Base-by-base conservation (phyloP, 2,113 vertebrate species). In the Pseudorhombus dupliciocellatus region DNA sequence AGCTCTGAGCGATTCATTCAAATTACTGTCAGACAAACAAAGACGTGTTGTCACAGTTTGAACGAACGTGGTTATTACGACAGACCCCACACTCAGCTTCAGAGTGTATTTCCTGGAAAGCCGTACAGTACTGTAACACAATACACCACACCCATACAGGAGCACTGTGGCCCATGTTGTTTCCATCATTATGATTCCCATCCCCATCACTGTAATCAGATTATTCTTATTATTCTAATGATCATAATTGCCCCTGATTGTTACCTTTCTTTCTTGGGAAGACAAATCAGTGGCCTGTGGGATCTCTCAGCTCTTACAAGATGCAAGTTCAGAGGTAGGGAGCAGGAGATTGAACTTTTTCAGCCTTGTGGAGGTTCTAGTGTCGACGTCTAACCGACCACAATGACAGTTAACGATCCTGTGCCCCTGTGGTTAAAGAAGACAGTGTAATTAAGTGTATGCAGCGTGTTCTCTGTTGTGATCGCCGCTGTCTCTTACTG, bases 221-320 rank as follows among this genome's bases (percentile, higher is more conserved):
- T 90, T 85, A 82, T 77, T 73, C 21, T 81, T 53, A 87, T 90
- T 85, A 79, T 77, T 73, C 21, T 79, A 84, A 88, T 86, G 44
- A 81, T 81, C 75, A 66, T 84, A 87, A 87, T 80, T 86, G 81
- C 75, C 59, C 28, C 66, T 73, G 70, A 73, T 84, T 85, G 77
- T 89, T 84, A 83, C 84, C 81, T 74, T 30, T 53, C 53, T 80
- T 46, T 16, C 42, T 46, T 5, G 42, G 66, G 84, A 82, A 85
- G 81, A 66, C 65, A 26, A 28, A 79, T 75, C 70, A 77, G 77
- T 69, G 1, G 26, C 44, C 59, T 42, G 52, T 71, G 46, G 51
- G 44, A 46, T 58, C 51, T 62, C 44, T 11, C 61, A 20, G 71
- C 25, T 8, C 28, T 55, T 44, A 34, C 16, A 1, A 21, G 14